phyloP scores from a whole-genome alignment of 2,888 invertebrate genomes.

The Taphrorychus bicolor region DNA sequence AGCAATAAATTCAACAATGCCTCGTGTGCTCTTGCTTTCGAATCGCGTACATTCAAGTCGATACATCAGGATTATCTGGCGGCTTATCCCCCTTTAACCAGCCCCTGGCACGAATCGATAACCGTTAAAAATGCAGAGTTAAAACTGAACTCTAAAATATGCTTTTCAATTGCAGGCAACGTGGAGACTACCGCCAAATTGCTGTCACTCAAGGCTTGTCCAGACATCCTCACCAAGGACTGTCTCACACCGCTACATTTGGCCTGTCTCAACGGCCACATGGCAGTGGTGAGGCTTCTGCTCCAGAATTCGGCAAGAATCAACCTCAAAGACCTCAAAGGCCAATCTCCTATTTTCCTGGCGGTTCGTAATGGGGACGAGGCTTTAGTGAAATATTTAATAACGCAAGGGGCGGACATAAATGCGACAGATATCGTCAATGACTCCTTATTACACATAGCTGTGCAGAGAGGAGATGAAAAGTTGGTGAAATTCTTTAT shows the following conservation, averaged over 20 bases:
- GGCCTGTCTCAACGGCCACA: slow-evolving; percentile 43
- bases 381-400: slow-evolving; percentile 40
- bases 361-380: slow-evolving; percentile 36
- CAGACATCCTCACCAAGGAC: slow-evolving; percentile 42
- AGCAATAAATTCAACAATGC: not conserved
- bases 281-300: slow-evolving; percentile 40
- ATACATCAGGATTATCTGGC: not conserved
- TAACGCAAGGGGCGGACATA: slow-evolving; percentile 40
- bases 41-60: not conserved
- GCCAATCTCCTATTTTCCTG: slow-evolving; percentile 44
- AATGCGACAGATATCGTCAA: slow-evolving; percentile 39
- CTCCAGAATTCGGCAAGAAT: slow-evolving; percentile 41
- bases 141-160: not conserved
- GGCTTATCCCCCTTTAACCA: not conserved
- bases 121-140: too few species aligned
- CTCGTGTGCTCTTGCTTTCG: not conserved
- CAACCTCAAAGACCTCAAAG: slow-evolving; percentile 39
- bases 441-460: slow-evolving; percentile 43
- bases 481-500: slow-evolving; percentile 37
- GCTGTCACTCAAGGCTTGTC: slow-evolving; percentile 39
- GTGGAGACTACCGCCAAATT: slow-evolving; percentile 41
- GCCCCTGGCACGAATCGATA: not conserved
- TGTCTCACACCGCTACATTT: slow-evolving; percentile 45
- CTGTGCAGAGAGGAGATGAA: slow-evolving; percentile 34
- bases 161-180: slow-evolving; percentile 38